Conservation (phyloP, 2,888 invertebrate species). For the Metalampra italica region DNA sequence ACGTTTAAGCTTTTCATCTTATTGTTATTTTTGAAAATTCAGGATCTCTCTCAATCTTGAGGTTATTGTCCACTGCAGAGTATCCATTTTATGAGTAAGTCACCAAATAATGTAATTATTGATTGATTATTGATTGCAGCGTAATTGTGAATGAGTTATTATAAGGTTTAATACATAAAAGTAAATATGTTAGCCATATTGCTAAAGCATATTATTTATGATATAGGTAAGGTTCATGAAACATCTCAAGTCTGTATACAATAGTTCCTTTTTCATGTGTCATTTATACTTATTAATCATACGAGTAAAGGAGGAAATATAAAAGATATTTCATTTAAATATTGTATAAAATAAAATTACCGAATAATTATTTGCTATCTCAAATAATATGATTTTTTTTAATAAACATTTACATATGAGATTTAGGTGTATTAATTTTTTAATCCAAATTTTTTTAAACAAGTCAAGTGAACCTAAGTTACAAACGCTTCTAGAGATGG, state of each 20-base stretch:
- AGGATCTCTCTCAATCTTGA: not conserved
- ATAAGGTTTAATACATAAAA: slow-evolving; percentile 36
- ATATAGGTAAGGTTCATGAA: slow-evolving; percentile 49
- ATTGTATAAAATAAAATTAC: slow-evolving; percentile 67
- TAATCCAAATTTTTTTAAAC: not conserved
- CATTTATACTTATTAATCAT: slow-evolving; percentile 58
- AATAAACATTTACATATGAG: slow-evolving; percentile 72
- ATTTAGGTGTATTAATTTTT: slow-evolving; percentile 25
- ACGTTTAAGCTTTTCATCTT: not conserved
- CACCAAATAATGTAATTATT: slow-evolving; percentile 61
- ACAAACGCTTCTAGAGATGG: no score
- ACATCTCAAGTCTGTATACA: slow-evolving; percentile 72
- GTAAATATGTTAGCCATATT: slow-evolving; percentile 59
- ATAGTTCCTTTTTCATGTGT: slow-evolving; percentile 79
- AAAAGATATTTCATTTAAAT: slow-evolving; percentile 61
- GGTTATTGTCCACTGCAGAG: slow-evolving; percentile 13
- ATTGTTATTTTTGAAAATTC: not conserved
- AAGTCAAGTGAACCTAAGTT: no score
- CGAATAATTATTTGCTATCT: slow-evolving; percentile 74
- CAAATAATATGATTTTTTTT: slow-evolving; percentile 70
- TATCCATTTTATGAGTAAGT: slow-evolving; percentile 32
- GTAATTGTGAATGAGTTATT: slow-evolving; percentile 43
- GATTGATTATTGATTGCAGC: slow-evolving; percentile 42
- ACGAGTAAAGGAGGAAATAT: slow-evolving; percentile 58
- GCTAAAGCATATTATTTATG: slow-evolving; percentile 46